Evolutionary conservation across 1,140 invertebrate species (phyloP).

Genomic region (Drosophila nannoptera): DNA sequence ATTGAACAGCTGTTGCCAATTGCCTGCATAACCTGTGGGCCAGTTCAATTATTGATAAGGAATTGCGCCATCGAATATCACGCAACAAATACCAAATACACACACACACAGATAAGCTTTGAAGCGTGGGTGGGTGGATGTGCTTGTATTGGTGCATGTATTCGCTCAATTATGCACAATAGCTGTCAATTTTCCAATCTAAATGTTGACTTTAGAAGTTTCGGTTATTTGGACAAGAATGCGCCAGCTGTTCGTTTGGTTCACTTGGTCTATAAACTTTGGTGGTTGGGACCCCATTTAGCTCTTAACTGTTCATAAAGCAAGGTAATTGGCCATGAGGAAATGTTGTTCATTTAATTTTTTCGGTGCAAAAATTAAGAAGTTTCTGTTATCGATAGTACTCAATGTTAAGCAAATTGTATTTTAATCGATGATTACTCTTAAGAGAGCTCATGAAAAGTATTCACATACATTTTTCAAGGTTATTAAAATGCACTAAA

Average conservation of each 20-base stretch:
- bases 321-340: not conserved
- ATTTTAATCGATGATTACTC: not conserved
- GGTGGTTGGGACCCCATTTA: not conserved
- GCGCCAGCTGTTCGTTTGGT: not conserved
- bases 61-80: slow-evolving; percentile 45
- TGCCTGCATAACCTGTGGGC: slow-evolving; percentile 43
- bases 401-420: not conserved
- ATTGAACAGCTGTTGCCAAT: slow-evolving; percentile 60
- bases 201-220: slow-evolving; percentile 22
- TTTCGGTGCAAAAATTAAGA: not conserved
- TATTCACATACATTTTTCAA: no score
- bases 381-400: not conserved
- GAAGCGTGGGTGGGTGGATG: not conserved
- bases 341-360: not conserved
- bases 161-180: slow-evolving; percentile 29
- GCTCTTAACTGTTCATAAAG: not conserved
- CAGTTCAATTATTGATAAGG: slow-evolving; percentile 60
- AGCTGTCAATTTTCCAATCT: slow-evolving; percentile 33
- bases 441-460: no score
- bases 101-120: not conserved
- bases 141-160: slow-evolving; percentile 16
- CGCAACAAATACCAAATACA: slow-evolving; percentile 15
- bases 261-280: slow-evolving; percentile 2
- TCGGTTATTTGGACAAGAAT: slow-evolving; percentile 20
- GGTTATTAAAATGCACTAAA: no score